phyloP scores from a whole-genome alignment of 2,797 vertebrate species.

The Tauraco hartlaubi region DNA sequence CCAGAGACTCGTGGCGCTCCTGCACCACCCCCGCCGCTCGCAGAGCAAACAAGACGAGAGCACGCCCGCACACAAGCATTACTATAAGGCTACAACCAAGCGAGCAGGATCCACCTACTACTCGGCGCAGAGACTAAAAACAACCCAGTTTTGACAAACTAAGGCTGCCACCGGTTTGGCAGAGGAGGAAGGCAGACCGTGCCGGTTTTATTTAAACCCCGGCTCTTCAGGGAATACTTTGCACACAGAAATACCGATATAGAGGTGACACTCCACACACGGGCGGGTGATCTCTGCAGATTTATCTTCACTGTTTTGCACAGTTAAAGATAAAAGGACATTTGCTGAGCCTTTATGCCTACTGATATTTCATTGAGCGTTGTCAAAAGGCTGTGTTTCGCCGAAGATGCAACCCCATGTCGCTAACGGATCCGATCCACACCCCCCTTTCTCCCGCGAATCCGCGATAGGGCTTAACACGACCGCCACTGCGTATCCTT shows the following conservation, averaged over 20 bases:
- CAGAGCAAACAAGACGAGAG: neutral
- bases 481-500: neutral
- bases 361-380: too few species aligned
- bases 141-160: neutral
- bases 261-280: neutral
- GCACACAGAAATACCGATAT: neutral
- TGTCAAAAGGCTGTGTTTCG: neutral
- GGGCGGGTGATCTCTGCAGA: rapidly evolving
- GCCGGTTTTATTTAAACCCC: neutral
- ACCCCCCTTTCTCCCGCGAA: neutral
- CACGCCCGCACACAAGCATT: neutral
- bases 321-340: neutral
- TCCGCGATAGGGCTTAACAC: neutral
- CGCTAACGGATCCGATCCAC: neutral
- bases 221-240: neutral
- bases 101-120: constrained; percentile 21
- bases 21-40: neutral
- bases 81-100: constrained; percentile 43
- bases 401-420: neutral
- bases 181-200: neutral
- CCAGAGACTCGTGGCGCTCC: rapidly evolving
- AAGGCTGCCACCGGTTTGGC: neutral
- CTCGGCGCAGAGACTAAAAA: neutral
- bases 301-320: neutral
- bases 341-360: neutral